Evolutionary conservation across 2,797 vertebrate genomes (phyloP), one percentile per base, ranked within the genome.

Genomic region (Lagocephalus sceleratus): DNA sequence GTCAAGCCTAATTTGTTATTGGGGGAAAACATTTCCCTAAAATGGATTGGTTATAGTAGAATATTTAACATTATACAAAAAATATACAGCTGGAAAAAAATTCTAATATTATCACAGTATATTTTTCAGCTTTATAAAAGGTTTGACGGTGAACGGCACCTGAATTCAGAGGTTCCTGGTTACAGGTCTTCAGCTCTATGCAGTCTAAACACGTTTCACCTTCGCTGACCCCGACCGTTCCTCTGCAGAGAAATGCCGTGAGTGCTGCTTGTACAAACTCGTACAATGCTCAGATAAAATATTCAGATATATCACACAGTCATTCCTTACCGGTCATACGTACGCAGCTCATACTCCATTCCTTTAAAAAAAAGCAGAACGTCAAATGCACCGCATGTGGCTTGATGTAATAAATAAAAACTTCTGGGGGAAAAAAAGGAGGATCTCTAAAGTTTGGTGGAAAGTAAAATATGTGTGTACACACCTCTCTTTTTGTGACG

Each of bases 401-500:
- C 16, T n/a, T 11, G 5, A 14, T 0, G 8, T 44, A n/a, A 17
- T 44, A 21, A 35, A 32, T 22, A 20, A 2, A 41, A 51, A 19
- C 3, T n/a, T n/a, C 6, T 35, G n/a, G n/a, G n/a, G n/a, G n/a
- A n/a, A n/a, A 1, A 35, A 40, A 23, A 4, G 16, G 20, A 23
- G 20, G 16, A 14, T 9, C 29, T 11, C 6, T 12, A 14, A 12
- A 6, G n/a, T n/a, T n/a, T n/a, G n/a, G 10, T 16, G 21, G 12
- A 26, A 43, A 1, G 3, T 21, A 60, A 19, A 42, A 2, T 75
- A 3, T 35, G 4, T 10, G 11, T 14, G 4, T 35, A 35, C 32
- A 35, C 32, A 98, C 96, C 94, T 89, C 92, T 91, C 62, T 89
- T 92, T 67, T 89, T 92, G 76, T 84, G 92, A 60, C 81, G 82